Conservation (phyloP, 2,888 invertebrate genomes). For the Nephrotoma flavescens region DNA sequence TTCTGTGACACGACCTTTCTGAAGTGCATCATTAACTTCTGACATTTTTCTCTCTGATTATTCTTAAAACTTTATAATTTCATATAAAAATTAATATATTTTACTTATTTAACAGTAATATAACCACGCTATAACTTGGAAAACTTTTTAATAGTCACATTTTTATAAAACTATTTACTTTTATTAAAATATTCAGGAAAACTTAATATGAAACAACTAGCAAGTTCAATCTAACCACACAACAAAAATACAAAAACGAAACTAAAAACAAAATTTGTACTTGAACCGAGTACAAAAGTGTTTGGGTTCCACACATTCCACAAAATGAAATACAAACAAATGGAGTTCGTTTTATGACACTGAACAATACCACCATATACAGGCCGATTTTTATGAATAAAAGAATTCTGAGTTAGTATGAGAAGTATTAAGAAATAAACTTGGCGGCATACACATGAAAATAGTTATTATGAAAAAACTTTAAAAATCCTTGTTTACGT, state of each 20-base stretch:
- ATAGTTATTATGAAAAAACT: too few species aligned
- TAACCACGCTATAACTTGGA: neutral
- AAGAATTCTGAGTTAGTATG: too few species aligned
- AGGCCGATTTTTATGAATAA: too few species aligned
- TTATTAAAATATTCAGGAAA: neutral
- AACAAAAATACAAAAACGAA: neutral
- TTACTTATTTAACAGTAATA: neutral
- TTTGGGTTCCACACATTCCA: neutral
- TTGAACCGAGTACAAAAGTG: neutral
- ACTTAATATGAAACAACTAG: neutral
- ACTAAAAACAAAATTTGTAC: neutral
- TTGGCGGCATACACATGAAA: too few species aligned
- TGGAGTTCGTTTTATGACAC: neutral
- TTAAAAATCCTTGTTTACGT: too few species aligned
- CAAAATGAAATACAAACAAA: neutral
- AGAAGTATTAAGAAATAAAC: too few species aligned
- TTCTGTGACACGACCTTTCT: conserved; percentile 48
- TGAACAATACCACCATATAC: too few species aligned
- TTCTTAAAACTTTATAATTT: neutral
- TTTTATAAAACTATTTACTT: neutral
- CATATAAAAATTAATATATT: neutral
- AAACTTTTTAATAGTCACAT: neutral
- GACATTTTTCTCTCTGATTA: conserved; percentile 17
- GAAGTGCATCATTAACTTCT: conserved; percentile 38
- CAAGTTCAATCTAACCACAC: neutral